A percentile compares a stretch with the other conserved stretches of the same genome.
These are phyloP conservation scores for Rhea americana DNA, from an alignment of 2,113 vertebrate species.

Conservation along the genomic window DNA sequence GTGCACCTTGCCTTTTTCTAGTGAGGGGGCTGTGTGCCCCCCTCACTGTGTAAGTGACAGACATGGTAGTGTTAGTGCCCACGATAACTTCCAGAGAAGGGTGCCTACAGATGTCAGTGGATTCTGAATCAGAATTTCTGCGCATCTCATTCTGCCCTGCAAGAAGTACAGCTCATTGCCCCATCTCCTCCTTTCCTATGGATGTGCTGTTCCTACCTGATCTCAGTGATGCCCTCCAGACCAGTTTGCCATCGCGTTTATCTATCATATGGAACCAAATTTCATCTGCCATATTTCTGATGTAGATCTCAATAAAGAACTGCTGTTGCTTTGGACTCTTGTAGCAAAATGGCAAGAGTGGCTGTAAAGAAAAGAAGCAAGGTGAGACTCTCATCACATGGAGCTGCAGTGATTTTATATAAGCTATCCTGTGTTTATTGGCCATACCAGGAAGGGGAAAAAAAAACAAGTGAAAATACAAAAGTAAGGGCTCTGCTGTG, in stretches of 20 bases:
- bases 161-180: neutral
- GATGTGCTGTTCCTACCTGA: neutral
- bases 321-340: neutral
- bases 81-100: neutral
- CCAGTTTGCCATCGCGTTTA: rapidly evolving
- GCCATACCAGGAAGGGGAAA: neutral
- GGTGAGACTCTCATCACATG: rapidly evolving
- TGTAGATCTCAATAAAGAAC: neutral
- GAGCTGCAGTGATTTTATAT: neutral
- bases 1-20: neutral
- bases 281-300: neutral
- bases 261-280: neutral
- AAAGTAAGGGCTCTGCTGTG: neutral
- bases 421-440: neutral
- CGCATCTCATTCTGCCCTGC: no score
- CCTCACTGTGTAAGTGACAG: neutral
- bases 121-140: neutral
- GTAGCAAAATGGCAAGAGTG: neutral
- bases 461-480: neutral
- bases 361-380: neutral
- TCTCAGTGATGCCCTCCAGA: neutral
- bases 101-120: neutral
- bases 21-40: neutral
- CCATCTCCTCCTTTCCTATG: neutral
- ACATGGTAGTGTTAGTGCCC: neutral